Conservation (phyloP, 2,113 vertebrate genomes). For the Manacus vitellinus region DNA sequence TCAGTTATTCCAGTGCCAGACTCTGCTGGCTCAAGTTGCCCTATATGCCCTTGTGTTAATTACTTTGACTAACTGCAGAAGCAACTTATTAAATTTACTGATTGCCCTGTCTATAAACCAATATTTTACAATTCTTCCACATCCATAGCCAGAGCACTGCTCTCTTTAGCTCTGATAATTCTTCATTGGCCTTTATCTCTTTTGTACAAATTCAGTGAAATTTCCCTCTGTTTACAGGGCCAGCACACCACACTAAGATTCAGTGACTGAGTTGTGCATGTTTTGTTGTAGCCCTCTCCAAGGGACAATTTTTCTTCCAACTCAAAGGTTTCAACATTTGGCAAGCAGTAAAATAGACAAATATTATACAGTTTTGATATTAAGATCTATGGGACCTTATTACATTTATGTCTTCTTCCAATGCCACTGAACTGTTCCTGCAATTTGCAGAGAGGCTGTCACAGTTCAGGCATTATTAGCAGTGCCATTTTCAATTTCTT, state of each 20-base stretch:
- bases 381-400: background rate
- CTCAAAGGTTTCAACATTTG: background rate
- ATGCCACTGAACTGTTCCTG: background rate
- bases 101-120: constrained; percentile 64
- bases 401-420: background rate
- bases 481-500: background rate
- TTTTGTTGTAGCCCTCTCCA: background rate
- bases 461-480: background rate
- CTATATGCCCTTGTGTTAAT: constrained; percentile 72
- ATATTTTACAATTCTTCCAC: constrained; percentile 25
- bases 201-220: background rate
- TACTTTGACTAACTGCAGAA: constrained; percentile 75
- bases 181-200: background rate
- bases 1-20: constrained; percentile 41
- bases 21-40: constrained; percentile 24
- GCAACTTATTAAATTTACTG: constrained; percentile 75
- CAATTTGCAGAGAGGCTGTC: background rate
- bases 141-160: background rate
- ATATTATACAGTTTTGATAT: background rate
- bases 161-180: background rate
- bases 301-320: background rate
- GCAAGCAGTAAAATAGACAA: background rate
- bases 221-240: background rate
- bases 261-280: background rate
- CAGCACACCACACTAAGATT: background rate